Evolutionary conservation across 2,888 invertebrate species (phyloP).

Genomic region (Tipula lateralis): DNA sequence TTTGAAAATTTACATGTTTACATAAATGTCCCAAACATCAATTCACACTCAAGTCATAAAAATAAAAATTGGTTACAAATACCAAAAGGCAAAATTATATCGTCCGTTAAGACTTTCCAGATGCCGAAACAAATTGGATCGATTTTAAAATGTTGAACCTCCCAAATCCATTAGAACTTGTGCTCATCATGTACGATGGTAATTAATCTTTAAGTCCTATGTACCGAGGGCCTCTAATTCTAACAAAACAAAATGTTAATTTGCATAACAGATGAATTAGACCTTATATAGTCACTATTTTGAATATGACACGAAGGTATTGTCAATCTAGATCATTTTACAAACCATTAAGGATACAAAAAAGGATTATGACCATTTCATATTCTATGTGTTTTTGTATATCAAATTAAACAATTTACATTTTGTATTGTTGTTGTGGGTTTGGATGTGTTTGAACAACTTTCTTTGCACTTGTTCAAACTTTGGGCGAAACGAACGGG

Average conservation of each 20-base stretch:
- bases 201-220: not conserved
- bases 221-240: not conserved
- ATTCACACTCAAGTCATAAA: not conserved
- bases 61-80: not conserved
- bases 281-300: not conserved
- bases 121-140: not conserved
- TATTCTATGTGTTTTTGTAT: not conserved
- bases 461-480: conserved; percentile 24
- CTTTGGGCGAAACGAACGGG: not conserved
- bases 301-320: not conserved
- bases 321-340: conserved; percentile 19
- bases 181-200: not conserved
- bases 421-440: not conserved
- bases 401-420: not conserved
- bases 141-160: not conserved
- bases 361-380: not conserved
- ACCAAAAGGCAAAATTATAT: not conserved
- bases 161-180: not conserved
- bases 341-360: not conserved
- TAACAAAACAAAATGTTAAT: not conserved
- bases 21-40: not conserved
- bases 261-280: conserved; percentile 16
- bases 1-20: too few relatives aligned
- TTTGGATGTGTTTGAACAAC: not conserved
- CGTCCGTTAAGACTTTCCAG: not conserved